These are phyloP conservation scores for Chaetogeoica ovagalla DNA, from an alignment of 2,888 invertebrate species.

Conservation along the genomic window DNA sequence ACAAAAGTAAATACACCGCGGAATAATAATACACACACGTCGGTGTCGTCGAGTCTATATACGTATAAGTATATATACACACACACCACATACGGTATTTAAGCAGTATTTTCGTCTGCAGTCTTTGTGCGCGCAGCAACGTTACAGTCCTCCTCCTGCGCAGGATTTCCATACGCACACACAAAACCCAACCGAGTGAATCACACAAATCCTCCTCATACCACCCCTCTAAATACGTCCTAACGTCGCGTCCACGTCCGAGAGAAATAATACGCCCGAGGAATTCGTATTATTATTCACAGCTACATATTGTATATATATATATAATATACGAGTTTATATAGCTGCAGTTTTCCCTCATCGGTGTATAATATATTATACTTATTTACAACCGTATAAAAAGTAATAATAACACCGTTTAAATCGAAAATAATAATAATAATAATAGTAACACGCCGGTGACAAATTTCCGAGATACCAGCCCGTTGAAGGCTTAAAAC, in stretches of 20 bases:
- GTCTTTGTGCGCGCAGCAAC: slow-evolving; percentile 24
- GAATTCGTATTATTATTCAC: slow-evolving; percentile 43
- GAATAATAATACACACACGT: slow-evolving; percentile 37
- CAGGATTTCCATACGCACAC: slow-evolving; percentile 20
- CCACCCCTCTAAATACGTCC: too few species aligned
- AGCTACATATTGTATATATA: slow-evolving; percentile 17
- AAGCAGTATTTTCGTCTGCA: slow-evolving; percentile 42
- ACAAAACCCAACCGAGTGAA: slow-evolving; percentile 32
- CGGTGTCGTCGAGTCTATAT: slow-evolving; percentile 42
- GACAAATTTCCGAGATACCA: slow-evolving; percentile 32
- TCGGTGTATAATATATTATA: too few species aligned
- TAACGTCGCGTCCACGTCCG: background rate
- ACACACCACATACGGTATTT: background rate
- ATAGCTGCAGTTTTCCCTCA: too few species aligned
- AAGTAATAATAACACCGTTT: slow-evolving; percentile 23
- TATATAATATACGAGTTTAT: too few species aligned
- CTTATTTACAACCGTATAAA: background rate
- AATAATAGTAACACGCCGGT: slow-evolving; percentile 19
- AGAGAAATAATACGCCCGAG: slow-evolving; percentile 38
- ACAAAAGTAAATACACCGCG: slow-evolving; percentile 47
- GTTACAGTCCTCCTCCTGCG: too few species aligned
- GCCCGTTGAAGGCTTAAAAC: too few species aligned
- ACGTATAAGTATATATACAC: too few species aligned
- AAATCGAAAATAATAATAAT: slow-evolving; percentile 31
- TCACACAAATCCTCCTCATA: slow-evolving; percentile 9